Evolutionary conservation across 2,113 vertebrate genomes (phyloP).

Genomic region (Spea multiplicata): DNA sequence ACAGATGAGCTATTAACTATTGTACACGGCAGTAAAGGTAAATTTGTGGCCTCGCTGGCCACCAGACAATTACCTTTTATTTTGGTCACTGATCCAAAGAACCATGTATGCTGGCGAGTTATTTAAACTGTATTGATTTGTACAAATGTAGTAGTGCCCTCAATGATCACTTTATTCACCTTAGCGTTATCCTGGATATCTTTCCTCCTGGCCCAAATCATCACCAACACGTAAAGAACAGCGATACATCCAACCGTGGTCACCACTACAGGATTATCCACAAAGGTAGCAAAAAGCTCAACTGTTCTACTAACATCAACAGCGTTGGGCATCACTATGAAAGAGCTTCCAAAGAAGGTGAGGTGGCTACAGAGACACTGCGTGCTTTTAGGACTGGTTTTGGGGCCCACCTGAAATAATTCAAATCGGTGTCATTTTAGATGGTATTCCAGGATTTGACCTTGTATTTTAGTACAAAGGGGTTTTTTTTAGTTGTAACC

Average conservation of each 20-base stretch:
- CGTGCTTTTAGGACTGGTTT: constrained; percentile 68
- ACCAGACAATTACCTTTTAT: too few relatives aligned
- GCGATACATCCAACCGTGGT: constrained; percentile 84
- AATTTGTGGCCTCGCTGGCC: too few relatives aligned
- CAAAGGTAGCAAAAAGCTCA: constrained; percentile 85
- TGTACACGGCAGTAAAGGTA: too few relatives aligned
- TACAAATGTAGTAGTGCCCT: too few relatives aligned
- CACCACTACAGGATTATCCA: constrained; percentile 86
- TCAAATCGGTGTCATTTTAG: neutral
- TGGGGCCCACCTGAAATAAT: constrained; percentile 78
- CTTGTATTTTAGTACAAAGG: too few relatives aligned
- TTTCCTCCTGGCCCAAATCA: constrained; percentile 87
- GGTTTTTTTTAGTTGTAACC: too few relatives aligned
- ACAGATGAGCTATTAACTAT: too few relatives aligned
- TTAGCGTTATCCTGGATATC: constrained; percentile 84
- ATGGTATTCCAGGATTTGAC: too few relatives aligned
- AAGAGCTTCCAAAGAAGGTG: constrained; percentile 90
- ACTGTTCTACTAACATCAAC: constrained; percentile 77
- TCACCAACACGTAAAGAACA: constrained; percentile 73
- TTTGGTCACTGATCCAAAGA: too few relatives aligned
- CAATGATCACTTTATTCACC: constrained; percentile 58
- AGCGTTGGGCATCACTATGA: constrained; percentile 85
- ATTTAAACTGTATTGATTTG: too few relatives aligned
- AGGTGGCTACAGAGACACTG: constrained; percentile 92
- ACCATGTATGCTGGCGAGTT: too few relatives aligned